Conservation (phyloP, 2,797 vertebrate genomes). For the Triplophysa bombifrons region DNA sequence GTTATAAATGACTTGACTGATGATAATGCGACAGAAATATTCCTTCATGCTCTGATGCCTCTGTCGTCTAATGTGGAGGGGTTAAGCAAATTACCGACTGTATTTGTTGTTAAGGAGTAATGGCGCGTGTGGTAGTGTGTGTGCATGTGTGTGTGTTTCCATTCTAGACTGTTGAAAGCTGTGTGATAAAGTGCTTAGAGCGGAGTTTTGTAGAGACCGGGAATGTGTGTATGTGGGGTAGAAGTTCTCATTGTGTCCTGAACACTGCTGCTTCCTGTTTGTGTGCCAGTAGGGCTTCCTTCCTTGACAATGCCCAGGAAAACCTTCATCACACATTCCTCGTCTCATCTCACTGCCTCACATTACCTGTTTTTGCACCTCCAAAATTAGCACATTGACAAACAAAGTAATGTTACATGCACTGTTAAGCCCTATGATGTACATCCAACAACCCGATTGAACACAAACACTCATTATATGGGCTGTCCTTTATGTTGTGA, state of each 20-base stretch:
- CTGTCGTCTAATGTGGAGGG: conserved; percentile 3
- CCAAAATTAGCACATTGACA: conserved; percentile 56
- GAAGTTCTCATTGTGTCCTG: conserved; percentile 74
- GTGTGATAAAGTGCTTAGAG: conserved; percentile 41
- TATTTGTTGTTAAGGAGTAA: conserved; percentile 32
- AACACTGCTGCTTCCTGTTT: conserved; percentile 76
- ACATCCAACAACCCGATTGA: conserved; percentile 27
- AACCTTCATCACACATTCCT: conserved; percentile 71
- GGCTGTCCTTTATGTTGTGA: not conserved
- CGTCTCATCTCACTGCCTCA: conserved; percentile 61
- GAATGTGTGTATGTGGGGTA: conserved; percentile 49
- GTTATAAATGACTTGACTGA: conserved; percentile 17
- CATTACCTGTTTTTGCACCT: conserved; percentile 64
- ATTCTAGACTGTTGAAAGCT: conserved; percentile 34
- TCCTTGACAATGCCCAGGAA: conserved; percentile 77
- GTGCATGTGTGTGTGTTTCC: conserved; percentile 30
- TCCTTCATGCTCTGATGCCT: conserved; percentile 22
- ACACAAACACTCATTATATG: conserved; percentile 18
- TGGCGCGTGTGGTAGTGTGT: conserved; percentile 11
- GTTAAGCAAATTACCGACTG: conserved; percentile 18
- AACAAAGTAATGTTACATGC: conserved; percentile 47
- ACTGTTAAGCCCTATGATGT: conserved; percentile 47
- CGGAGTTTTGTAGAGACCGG: conserved; percentile 25
- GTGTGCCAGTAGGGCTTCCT: conserved; percentile 80
- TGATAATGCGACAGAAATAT: conserved; percentile 13